phyloP scores from a whole-genome alignment of 2,888 invertebrate genomes.

The Bellardia pandia region DNA sequence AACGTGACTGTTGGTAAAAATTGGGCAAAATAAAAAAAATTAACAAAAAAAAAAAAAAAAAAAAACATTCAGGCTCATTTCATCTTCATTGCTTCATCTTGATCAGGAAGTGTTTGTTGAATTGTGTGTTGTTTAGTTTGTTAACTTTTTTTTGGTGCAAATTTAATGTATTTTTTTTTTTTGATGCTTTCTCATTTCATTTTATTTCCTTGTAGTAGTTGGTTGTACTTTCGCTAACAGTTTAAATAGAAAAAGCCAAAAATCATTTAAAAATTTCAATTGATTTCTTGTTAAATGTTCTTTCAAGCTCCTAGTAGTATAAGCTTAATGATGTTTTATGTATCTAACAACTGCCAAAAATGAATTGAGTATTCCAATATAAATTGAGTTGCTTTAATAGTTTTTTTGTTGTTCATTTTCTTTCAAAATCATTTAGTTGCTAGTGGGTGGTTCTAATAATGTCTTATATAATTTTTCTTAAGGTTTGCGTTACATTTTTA shows the following conservation, averaged over 20 bases:
- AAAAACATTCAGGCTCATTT: constrained; percentile 44
- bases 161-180: constrained; percentile 24
- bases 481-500: constrained; percentile 47
- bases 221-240: constrained; percentile 45
- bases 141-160: background rate
- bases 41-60: constrained; percentile 2
- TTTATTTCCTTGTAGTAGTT: background rate
- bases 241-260: background rate
- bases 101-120: constrained; percentile 70
- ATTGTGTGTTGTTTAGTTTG: constrained; percentile 25
- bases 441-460: constrained; percentile 70
- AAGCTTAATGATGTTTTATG: constrained; percentile 37
- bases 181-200: background rate
- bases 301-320: constrained; percentile 1
- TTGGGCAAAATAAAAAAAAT: background rate
- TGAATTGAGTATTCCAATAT: constrained; percentile 26
- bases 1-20: constrained; percentile 69
- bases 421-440: constrained; percentile 41
- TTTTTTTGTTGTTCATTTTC: constrained; percentile 1
- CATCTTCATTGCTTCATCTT: constrained; percentile 69
- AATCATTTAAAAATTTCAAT: constrained; percentile 57
- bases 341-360: constrained; percentile 33
- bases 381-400: constrained; percentile 64
- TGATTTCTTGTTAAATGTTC: constrained; percentile 63
- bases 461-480: constrained; percentile 54